Evolutionary conservation across 1,140 invertebrate species (phyloP), one percentile per base, ranked within the genome.

Genomic region (Orius insidiosus): DNA sequence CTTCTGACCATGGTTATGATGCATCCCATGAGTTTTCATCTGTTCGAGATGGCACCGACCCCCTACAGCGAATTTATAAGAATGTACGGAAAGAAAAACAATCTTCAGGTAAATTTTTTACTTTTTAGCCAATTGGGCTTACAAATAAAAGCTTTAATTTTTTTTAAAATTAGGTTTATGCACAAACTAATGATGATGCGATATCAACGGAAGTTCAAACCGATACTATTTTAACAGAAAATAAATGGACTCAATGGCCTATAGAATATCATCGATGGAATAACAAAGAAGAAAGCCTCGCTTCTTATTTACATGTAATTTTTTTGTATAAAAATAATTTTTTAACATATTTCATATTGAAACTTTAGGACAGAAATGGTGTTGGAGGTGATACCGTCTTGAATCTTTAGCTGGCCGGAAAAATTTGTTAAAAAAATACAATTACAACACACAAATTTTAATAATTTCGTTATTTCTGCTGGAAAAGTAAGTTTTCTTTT

Each of bases 201-300:
- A 59, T 79, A 7, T 67, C 71, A 36, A 66, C 76, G 52, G 78
- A 83, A 50, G 60, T 72, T 2, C 83, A 86, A 64, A 85, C 83
- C 2, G 79, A 84, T 9, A 63, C 67, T 9, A 67, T 78, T 13
- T 56, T 64, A 49, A 52, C 35, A 6, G 55, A 53, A 11, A 69
- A 70, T 48, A 85, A 81, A 60, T 86, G 81, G 82, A 81, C 79
- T 0, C 84, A 86, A 59, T 69, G 74, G 63, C 84, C 83, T 1
- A 59, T 67, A 24, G 52, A 56, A 30, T 67, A 63, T 43, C 60
- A 59, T 51, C 60, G 49, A 13, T 52, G 46, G 48, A 54, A 63
- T 24, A 49, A 54, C 41, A 59, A 53, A 5, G 57, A 53, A 31
- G 55, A 58, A 46, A 62, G 65, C 39, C 48, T 64, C 30, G 56